phyloP scores from a whole-genome alignment of 2,888 invertebrate genomes.

The Hypolimnas misippus region DNA sequence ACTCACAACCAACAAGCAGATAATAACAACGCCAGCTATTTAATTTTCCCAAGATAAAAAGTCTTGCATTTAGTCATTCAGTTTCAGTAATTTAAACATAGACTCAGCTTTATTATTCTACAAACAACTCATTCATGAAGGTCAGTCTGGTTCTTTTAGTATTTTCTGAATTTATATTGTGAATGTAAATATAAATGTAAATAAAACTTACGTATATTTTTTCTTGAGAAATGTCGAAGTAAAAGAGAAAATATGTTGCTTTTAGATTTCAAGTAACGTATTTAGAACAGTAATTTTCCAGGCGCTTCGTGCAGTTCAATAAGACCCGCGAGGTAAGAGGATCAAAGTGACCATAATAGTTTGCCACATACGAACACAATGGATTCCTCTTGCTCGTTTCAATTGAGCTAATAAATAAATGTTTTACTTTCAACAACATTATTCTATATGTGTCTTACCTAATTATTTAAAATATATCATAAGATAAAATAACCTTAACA shows the following conservation, averaged over 20 bases:
- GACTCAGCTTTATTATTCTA: not conserved
- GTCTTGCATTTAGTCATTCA: not conserved
- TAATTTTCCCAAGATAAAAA: not conserved
- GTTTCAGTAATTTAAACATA: not conserved
- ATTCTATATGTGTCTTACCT: not conserved
- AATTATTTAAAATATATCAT: too few relatives aligned
- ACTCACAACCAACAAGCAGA: not conserved
- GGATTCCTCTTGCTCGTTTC: constrained; percentile 33
- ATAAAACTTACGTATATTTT: not conserved
- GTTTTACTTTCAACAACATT: not conserved
- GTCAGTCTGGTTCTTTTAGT: not conserved
- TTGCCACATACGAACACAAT: constrained; percentile 49
- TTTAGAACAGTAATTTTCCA: constrained; percentile 33
- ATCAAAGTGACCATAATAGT: constrained; percentile 63
- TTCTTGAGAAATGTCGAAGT: not conserved
- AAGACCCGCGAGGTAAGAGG: constrained; percentile 69
- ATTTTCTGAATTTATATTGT: not conserved
- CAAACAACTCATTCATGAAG: not conserved
- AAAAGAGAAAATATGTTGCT: constrained; percentile 4
- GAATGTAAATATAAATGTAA: not conserved
- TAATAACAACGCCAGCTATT: not conserved
- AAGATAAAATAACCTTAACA: too few relatives aligned
- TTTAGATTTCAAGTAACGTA: constrained; percentile 12
- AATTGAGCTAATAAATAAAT: constrained; percentile 15
- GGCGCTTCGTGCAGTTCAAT: constrained; percentile 51